These are phyloP conservation scores for Agrotis segetum DNA, from an alignment of 2,888 invertebrate genomes.

Conservation along the genomic window DNA sequence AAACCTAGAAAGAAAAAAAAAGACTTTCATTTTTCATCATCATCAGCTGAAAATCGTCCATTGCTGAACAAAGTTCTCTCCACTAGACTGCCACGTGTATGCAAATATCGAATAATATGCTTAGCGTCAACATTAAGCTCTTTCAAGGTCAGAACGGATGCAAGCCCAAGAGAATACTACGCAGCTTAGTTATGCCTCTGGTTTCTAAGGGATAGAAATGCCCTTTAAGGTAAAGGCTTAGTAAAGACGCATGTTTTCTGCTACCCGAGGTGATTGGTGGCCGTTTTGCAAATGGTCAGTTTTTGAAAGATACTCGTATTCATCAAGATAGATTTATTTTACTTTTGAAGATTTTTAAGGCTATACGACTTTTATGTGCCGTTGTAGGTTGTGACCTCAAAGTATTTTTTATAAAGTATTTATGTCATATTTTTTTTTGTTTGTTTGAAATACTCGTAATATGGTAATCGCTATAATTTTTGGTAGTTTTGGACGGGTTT, in stretches of 20 bases:
- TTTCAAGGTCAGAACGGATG: constrained; percentile 7
- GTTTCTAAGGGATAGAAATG: constrained; percentile 25
- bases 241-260: constrained; percentile 18
- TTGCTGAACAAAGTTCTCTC: too few species aligned
- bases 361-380: not conserved
- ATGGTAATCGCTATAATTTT: too few species aligned
- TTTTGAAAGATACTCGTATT: constrained; percentile 43
- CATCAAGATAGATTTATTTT: constrained; percentile 17
- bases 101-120: too few species aligned
- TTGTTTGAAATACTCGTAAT: too few species aligned
- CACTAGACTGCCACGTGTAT: too few species aligned
- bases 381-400: too few species aligned
- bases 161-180: constrained; percentile 49
- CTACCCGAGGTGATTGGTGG: constrained; percentile 35
- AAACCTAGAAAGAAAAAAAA: too few species aligned
- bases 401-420: not conserved
- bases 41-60: too few species aligned
- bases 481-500: not conserved
- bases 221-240: constrained; percentile 28
- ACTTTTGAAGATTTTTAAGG: constrained; percentile 9
- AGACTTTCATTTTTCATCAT: too few species aligned
- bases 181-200: constrained; percentile 22
- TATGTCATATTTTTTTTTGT: too few species aligned
- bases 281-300: constrained; percentile 34
- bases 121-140: not conserved